Conservation (phyloP, 2,797 vertebrate species). For the Oryzias sinensis region DNA sequence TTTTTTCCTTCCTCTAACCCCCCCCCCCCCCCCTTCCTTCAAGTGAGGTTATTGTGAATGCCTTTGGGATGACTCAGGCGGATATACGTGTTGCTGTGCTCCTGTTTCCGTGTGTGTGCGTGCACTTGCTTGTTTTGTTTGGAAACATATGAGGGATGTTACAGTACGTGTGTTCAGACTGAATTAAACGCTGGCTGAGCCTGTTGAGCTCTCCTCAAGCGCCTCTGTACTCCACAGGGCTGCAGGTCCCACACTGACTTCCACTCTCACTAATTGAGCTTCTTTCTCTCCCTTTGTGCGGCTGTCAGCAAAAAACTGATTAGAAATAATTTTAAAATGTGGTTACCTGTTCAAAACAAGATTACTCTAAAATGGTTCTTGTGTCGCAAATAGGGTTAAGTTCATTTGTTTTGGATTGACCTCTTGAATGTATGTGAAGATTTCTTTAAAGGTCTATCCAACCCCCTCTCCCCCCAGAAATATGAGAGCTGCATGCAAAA, state of each 20-base stretch:
- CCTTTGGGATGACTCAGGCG: conserved; percentile 69
- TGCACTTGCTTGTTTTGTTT: conserved; percentile 25
- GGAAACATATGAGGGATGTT: conserved; percentile 28
- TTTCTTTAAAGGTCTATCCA: no score
- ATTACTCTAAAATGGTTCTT: neutral
- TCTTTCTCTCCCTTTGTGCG: conserved; percentile 47
- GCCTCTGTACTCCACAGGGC: conserved; percentile 35
- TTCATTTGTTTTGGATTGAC: no score
- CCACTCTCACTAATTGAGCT: conserved; percentile 48
- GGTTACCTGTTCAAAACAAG: conserved; percentile 10
- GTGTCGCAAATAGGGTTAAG: no score
- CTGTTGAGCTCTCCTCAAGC: conserved; percentile 38
- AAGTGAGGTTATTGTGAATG: conserved; percentile 66
- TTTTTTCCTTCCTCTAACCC: conserved; percentile 19
- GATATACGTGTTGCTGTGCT: conserved; percentile 23
- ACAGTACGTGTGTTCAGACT: conserved; percentile 57
- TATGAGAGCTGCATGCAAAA: no score
- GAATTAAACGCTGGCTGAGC: conserved; percentile 38
- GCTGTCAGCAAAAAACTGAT: conserved; percentile 31
- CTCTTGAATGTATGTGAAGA: no score
- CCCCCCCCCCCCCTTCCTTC: conserved; percentile 25
- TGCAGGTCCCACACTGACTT: conserved; percentile 51
- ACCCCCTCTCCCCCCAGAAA: no score
- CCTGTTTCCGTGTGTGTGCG: conserved; percentile 32
- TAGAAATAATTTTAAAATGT: neutral